Evolutionary conservation across 2,113 vertebrate genomes (phyloP).

Genomic region (Gadus chalcogrammus): DNA sequence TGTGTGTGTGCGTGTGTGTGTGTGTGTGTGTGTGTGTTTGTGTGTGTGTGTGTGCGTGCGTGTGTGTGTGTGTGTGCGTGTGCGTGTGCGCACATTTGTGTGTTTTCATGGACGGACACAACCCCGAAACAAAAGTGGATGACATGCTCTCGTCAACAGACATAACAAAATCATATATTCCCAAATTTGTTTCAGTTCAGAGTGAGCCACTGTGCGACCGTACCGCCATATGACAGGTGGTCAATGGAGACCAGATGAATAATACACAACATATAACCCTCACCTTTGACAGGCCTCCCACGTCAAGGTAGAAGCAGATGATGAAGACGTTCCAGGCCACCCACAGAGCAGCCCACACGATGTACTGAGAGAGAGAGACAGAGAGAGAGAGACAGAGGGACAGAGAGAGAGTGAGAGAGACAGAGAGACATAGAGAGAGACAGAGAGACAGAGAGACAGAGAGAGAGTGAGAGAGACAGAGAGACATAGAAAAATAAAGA

Average conservation of each 20-base stretch:
- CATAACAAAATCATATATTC: conserved; percentile 3
- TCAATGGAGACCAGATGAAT: neutral
- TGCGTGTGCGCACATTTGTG: no score
- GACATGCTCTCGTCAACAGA: neutral
- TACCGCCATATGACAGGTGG: neutral
- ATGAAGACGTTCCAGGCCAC: conserved; percentile 93
- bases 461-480: neutral
- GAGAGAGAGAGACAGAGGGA: neutral
- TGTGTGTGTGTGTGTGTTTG: no score
- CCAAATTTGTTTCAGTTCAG: neutral
- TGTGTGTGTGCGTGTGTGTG: no score
- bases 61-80: no score
- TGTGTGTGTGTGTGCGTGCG: no score
- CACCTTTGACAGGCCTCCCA: conserved; percentile 89
- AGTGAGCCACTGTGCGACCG: neutral
- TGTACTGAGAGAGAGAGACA: conserved; percentile 73
- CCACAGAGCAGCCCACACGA: conserved; percentile 86
- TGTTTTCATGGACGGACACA: no score
- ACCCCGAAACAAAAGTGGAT: no score
- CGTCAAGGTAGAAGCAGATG: conserved; percentile 92
- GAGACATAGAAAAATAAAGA: neutral
- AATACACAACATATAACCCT: conserved; percentile 36
- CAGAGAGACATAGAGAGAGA: no score
- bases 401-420: no score
- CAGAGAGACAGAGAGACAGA: no score